These are phyloP conservation scores for Phataginus tricuspis DNA, from an alignment of 2,797 vertebrate genomes.

Conservation along the genomic window DNA sequence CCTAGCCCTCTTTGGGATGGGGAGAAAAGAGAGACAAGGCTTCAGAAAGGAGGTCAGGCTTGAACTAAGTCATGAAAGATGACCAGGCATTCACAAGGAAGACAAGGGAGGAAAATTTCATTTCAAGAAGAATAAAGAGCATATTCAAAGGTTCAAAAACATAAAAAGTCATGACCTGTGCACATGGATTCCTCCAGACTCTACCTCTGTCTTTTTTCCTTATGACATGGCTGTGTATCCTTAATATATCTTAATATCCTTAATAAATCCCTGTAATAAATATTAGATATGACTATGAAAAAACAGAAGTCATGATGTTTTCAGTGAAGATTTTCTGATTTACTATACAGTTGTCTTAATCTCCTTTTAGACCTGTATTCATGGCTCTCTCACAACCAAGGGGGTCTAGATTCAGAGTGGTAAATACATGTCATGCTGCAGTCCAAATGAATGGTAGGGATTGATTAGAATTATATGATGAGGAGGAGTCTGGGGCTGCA, in stretches of 20 bases:
- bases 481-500: slow-evolving; percentile 4
- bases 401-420: neutral
- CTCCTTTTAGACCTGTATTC: slow-evolving; percentile 23
- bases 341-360: neutral
- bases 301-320: neutral
- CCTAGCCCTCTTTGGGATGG: neutral
- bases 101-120: neutral
- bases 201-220: neutral
- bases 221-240: neutral
- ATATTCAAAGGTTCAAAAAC: neutral
- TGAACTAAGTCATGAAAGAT: slow-evolving; percentile 1
- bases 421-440: neutral
- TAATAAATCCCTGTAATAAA: slow-evolving; percentile 33
- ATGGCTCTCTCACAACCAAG: neutral
- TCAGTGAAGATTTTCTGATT: slow-evolving; percentile 26
- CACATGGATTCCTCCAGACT: neutral
- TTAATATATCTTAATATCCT: slow-evolving; percentile 48
- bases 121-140: slow-evolving; percentile 40
- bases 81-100: slow-evolving; percentile 11
- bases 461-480: neutral
- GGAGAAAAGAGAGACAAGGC: neutral
- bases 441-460: neutral
- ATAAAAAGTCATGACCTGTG: neutral
- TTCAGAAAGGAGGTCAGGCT: neutral
- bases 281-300: slow-evolving; percentile 19